Percentiles rank a stretch among this genome's conserved stretches.
Conservation (phyloP, 2,113 vertebrate genomes). For the Camelus dromedarius region DNA sequence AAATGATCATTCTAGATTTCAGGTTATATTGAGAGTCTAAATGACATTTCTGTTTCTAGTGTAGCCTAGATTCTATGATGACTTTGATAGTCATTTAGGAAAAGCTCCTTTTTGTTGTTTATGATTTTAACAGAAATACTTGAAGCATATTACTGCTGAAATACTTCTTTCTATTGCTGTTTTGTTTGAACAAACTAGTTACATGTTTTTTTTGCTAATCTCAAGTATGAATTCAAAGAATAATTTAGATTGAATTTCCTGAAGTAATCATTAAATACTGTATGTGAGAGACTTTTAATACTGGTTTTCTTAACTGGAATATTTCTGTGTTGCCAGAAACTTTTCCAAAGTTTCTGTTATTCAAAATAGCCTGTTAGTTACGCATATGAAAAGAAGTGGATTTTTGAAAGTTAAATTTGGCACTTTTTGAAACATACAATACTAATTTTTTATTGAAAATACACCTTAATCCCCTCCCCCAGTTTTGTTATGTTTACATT, state of each 20-base stretch:
- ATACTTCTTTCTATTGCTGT: background rate
- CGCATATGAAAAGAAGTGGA: background rate
- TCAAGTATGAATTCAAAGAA: constrained; percentile 13
- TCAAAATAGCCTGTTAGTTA: background rate
- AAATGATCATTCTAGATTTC: background rate
- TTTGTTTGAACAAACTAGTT: background rate
- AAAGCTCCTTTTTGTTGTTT: background rate
- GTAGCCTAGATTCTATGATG: background rate
- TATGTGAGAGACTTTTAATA: background rate
- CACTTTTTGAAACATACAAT: background rate
- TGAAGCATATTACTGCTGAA: background rate
- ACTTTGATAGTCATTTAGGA: background rate
- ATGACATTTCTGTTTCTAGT: background rate
- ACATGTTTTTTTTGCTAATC: background rate
- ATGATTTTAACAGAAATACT: background rate
- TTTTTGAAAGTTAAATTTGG: constrained; percentile 5
- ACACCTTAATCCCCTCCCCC: background rate
- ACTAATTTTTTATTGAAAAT: background rate
- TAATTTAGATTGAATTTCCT: background rate
- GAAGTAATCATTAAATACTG: background rate
- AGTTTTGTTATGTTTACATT: background rate
- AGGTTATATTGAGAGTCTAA: background rate
- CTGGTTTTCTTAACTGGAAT: background rate
- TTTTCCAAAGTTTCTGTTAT: background rate
- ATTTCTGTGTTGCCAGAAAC: background rate